Base-by-base conservation (phyloP, 2,888 invertebrate genomes). In the Archips crataeganus region DNA sequence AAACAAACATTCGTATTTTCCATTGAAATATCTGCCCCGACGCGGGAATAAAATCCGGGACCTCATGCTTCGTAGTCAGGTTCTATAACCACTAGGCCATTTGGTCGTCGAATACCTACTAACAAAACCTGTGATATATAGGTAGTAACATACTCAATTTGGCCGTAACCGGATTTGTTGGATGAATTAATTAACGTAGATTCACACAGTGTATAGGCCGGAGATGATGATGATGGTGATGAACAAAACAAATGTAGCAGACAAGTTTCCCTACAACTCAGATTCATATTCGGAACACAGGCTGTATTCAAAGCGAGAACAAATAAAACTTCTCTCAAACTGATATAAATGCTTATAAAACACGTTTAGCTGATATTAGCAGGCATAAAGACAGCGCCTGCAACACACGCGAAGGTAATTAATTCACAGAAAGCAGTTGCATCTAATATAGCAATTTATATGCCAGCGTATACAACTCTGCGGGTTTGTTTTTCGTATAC, bases 391-490 rank as follows among this genome's bases (percentile, higher is more conserved):
- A 59, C 47, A 49, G 57, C 42, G 75, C 61, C 60, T 75, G 70
- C 76, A 75, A 79, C 79, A 79, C 80, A 32, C 32, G 23, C 9
- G 78, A 79, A 83, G 79, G 78, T 85, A 85, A 88, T 88, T 88
- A 86, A 84, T 86, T 87, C 84, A 68, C 77, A 75, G 78, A 80
- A 82, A 84, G 82, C 80, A 84, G 81, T 85, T 81, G 82, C 82
- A 85, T 85, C 83, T 86, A 89, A 86, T 87, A 85, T 76, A 79
- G 83, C 80, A 83, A 87, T 88, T 87, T 85, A 85, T 85, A 89
- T 89, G 87, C 87, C 71, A 77, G 78, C 82, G 82, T 84, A 86
- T 79, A 75, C 75, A 75, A 71, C 76, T 76, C 76, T 80, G 79
- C 75, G 73, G 75, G 82, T 86, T 87, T 84, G 84, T 87, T 85